phyloP scores from a whole-genome alignment of 2,888 invertebrate species.

The Acleris sparsana region DNA sequence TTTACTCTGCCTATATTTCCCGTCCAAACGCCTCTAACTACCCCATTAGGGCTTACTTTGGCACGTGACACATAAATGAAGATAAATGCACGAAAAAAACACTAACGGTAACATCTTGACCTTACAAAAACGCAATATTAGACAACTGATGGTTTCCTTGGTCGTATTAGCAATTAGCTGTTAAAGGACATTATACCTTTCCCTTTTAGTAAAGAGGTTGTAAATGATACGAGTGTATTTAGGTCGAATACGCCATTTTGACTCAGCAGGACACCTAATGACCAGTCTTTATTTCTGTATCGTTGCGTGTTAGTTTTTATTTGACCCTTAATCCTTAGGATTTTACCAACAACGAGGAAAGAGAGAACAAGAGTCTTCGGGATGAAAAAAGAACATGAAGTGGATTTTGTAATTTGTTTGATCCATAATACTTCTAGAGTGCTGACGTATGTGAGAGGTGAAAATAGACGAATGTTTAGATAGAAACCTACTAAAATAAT shows the following conservation, averaged over 20 bases:
- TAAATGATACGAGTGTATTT: too few species aligned
- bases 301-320: slow-evolving; percentile 15
- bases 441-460: too few species aligned
- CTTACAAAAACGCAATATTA: slow-evolving; percentile 29
- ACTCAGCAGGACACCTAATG: slow-evolving; percentile 10
- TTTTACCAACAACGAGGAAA: slow-evolving; percentile 5
- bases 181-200: too few species aligned
- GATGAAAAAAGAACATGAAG: neutral
- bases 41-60: slow-evolving; percentile 1
- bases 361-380: too few species aligned
- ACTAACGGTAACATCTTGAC: slow-evolving; percentile 9
- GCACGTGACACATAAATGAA: slow-evolving; percentile 17
- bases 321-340: slow-evolving; percentile 10
- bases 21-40: neutral
- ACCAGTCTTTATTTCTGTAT: slow-evolving; percentile 21
- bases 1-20: too few species aligned
- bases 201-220: too few species aligned
- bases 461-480: too few species aligned
- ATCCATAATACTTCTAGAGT: too few species aligned
- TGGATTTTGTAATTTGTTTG: too few species aligned
- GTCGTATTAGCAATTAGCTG: too few species aligned
- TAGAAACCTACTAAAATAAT: too few species aligned
- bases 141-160: neutral
- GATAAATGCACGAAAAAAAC: slow-evolving; percentile 20
- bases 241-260: too few species aligned